phyloP scores from a whole-genome alignment of 2,888 invertebrate species.

The Mesopsocus fuscifrons region DNA sequence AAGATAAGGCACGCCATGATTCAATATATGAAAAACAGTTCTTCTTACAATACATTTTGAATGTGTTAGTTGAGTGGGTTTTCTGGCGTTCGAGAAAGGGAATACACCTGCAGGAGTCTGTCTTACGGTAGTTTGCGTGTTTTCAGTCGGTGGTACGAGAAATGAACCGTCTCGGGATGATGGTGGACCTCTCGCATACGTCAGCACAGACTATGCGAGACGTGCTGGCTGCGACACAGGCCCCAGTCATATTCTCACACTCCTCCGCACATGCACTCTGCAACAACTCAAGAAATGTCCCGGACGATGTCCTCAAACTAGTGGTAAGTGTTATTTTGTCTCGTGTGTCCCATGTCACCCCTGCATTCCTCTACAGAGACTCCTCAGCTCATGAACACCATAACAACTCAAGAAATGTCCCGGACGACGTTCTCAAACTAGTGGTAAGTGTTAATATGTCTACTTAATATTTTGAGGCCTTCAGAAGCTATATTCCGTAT shows the following conservation, averaged over 20 bases:
- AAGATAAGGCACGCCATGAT: too few species aligned
- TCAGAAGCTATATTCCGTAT: too few species aligned
- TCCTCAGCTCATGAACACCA: constrained; percentile 41
- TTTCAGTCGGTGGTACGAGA: constrained; percentile 38
- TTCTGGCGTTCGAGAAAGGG: too few species aligned
- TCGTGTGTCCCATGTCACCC: neutral
- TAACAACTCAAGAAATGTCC: constrained; percentile 37
- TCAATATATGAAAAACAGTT: too few species aligned
- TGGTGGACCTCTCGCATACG: constrained; percentile 44
- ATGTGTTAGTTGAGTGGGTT: too few species aligned
- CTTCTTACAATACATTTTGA: too few species aligned
- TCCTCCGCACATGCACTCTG: constrained; percentile 41
- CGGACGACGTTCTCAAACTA: constrained; percentile 36
- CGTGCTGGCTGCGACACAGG: constrained; percentile 35
- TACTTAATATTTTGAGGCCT: too few species aligned
- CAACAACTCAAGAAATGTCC: constrained; percentile 37
- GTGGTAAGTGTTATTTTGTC: constrained; percentile 33
- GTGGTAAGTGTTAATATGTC: constrained; percentile 33
- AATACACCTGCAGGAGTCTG: too few species aligned
- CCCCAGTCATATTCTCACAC: constrained; percentile 46
- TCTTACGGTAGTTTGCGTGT: too few species aligned
- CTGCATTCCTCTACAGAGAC: constrained; percentile 45
- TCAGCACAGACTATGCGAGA: constrained; percentile 41
- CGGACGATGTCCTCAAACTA: constrained; percentile 36
- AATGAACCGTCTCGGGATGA: constrained; percentile 50